phyloP scores from a whole-genome alignment of 2,113 vertebrate genomes.

The Corythaixoides concolor region DNA sequence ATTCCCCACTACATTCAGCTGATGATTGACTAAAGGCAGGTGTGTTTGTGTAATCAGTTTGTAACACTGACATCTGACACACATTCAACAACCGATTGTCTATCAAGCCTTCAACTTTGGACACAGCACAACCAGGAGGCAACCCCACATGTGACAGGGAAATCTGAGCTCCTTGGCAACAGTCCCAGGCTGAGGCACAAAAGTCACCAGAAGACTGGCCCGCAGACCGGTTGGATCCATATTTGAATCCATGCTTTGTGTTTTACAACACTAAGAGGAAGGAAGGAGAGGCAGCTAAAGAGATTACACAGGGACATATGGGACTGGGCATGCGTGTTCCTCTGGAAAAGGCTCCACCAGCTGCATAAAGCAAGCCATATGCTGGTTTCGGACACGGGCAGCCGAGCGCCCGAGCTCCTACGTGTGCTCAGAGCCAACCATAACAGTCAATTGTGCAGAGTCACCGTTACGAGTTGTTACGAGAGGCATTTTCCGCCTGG shows the following conservation, averaged over 20 bases:
- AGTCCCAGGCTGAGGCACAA: not conserved
- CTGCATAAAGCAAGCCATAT: not conserved
- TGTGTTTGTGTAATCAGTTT: not conserved
- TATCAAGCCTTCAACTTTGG: not conserved
- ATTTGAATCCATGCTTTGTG: not conserved
- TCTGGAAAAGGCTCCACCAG: not conserved
- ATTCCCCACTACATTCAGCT: not conserved
- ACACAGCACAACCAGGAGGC: not conserved
- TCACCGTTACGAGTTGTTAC: rapidly evolving
- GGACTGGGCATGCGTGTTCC: not conserved
- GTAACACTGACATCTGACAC: not conserved
- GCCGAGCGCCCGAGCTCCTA: not conserved
- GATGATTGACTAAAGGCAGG: conserved; percentile 23
- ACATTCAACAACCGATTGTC: not conserved
- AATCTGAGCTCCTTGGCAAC: not conserved
- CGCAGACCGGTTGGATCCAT: not conserved
- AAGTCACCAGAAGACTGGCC: not conserved
- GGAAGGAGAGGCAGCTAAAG: not conserved
- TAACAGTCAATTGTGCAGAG: not conserved
- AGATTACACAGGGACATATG: not conserved
- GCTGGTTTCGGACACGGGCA: not conserved
- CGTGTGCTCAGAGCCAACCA: not conserved
- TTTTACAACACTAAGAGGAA: not conserved
- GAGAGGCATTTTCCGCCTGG: not conserved
- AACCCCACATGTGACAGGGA: not conserved